Evolutionary conservation across 2,888 invertebrate species (phyloP).

Genomic region (Agriotes lineatus): DNA sequence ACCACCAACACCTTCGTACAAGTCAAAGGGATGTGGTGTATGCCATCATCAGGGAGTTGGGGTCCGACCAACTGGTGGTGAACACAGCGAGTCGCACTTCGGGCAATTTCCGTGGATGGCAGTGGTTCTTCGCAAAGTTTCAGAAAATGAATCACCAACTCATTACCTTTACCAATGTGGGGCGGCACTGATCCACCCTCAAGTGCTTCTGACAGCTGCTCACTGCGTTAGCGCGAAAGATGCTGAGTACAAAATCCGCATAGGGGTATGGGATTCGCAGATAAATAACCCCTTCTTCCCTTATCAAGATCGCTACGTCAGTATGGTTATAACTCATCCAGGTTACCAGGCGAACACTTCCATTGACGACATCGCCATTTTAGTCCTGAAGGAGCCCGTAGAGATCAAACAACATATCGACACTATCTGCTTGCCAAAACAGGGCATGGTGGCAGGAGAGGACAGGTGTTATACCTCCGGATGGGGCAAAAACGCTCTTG

Average conservation of each 20-base stretch:
- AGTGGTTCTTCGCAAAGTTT: conserved; percentile 71
- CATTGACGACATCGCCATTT: conserved; percentile 78
- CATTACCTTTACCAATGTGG: conserved; percentile 79
- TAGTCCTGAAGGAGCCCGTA: conserved; percentile 73
- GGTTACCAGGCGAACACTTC: conserved; percentile 70
- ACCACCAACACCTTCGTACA: too few species aligned
- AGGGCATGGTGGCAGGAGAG: too few species aligned
- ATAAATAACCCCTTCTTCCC: background rate
- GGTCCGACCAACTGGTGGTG: too few species aligned
- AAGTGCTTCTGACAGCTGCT: conserved; percentile 80
- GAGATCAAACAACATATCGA: conserved; percentile 64
- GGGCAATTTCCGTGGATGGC: conserved; percentile 86
- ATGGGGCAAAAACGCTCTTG: conserved; percentile 61
- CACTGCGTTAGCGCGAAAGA: conserved; percentile 72
- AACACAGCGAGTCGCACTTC: conserved; percentile 74
- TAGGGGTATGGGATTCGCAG: conserved; percentile 25
- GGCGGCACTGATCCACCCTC: conserved; percentile 78
- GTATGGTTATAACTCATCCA: conserved; percentile 23
- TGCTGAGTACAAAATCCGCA: conserved; percentile 62
- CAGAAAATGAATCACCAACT: too few species aligned
- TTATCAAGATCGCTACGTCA: conserved; percentile 10
- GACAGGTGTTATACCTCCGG: conserved; percentile 22
- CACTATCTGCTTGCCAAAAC: conserved; percentile 26
- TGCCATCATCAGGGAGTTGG: too few species aligned
- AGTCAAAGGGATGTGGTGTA: too few species aligned